These are phyloP conservation scores for Acronicta alni DNA, from an alignment of 2,888 invertebrate species.

Conservation along the genomic window DNA sequence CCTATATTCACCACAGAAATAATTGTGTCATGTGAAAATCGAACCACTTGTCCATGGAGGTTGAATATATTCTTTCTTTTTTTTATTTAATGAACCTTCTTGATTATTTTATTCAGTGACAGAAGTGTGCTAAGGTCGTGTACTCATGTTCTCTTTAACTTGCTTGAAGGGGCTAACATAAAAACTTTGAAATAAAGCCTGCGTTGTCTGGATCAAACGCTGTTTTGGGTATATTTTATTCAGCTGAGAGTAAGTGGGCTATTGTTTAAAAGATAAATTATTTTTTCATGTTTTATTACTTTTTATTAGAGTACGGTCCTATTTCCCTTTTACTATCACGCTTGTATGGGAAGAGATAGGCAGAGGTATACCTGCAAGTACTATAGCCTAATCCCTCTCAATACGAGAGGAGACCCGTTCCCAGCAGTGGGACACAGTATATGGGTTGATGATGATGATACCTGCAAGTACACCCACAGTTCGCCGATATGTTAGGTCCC, in stretches of 20 bases:
- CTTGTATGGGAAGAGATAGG: no score
- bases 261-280: background rate
- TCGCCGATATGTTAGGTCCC: no score
- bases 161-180: constrained; percentile 18
- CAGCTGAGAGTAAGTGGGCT: background rate
- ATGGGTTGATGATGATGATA: no score
- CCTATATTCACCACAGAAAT: no score
- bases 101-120: background rate
- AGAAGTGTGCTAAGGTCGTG: constrained; percentile 13
- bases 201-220: constrained; percentile 6
- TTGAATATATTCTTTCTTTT: background rate
- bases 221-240: constrained; percentile 6
- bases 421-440: no score
- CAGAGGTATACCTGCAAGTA: no score
- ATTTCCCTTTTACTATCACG: no score
- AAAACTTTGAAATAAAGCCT: constrained; percentile 29
- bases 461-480: no score
- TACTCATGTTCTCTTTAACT: constrained; percentile 20
- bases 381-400: no score
- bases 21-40: no score
- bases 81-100: constrained; percentile 11
- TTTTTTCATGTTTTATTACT: background rate
- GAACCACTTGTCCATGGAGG: no score
- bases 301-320: background rate
- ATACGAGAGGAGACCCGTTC: no score